Evolutionary conservation across 2,888 invertebrate genomes (phyloP).

Genomic region (Acholoe squamosa): DNA sequence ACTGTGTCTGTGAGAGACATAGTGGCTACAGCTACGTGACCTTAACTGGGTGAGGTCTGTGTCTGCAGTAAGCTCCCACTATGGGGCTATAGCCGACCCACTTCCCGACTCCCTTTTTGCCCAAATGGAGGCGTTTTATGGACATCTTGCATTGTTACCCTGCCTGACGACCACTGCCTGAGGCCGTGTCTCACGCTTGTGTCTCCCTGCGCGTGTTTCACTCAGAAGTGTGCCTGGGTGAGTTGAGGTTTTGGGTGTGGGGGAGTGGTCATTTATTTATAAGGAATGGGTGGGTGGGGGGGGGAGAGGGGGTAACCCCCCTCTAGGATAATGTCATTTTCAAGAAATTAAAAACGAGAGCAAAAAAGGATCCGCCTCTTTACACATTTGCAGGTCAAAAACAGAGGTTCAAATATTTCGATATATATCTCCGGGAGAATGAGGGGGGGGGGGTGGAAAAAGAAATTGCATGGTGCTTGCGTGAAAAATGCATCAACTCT

Average conservation of each 20-base stretch:
- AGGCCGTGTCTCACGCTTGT: constrained; percentile 48
- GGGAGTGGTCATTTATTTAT: not conserved
- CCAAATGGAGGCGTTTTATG: constrained; percentile 9
- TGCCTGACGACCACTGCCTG: not conserved
- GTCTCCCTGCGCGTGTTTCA: constrained; percentile 40
- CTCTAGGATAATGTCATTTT: too few relatives aligned
- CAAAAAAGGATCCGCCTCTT: too few relatives aligned
- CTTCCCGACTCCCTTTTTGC: not conserved
- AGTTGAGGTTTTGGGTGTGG: not conserved
- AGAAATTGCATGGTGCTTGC: too few relatives aligned
- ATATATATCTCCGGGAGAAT: too few relatives aligned
- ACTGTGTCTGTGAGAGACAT: too few relatives aligned
- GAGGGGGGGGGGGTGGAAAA: not conserved
- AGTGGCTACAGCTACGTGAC: constrained; percentile 64
- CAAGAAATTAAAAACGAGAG: too few relatives aligned
- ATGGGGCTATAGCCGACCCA: constrained; percentile 11
- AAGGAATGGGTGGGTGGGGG: too few relatives aligned
- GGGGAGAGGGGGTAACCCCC: not conserved
- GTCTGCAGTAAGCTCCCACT: constrained; percentile 65
- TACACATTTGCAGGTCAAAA: too few relatives aligned
- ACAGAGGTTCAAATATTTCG: too few relatives aligned
- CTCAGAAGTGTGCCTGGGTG: not conserved
- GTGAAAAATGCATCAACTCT: too few relatives aligned
- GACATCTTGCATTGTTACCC: not conserved
- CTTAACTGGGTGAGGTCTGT: constrained; percentile 63